A percentile compares a stretch with the other conserved stretches of the same genome.
These are phyloP conservation scores for Standfussiana lucernea DNA, from an alignment of 2,888 invertebrate genomes.

Conservation along the genomic window DNA sequence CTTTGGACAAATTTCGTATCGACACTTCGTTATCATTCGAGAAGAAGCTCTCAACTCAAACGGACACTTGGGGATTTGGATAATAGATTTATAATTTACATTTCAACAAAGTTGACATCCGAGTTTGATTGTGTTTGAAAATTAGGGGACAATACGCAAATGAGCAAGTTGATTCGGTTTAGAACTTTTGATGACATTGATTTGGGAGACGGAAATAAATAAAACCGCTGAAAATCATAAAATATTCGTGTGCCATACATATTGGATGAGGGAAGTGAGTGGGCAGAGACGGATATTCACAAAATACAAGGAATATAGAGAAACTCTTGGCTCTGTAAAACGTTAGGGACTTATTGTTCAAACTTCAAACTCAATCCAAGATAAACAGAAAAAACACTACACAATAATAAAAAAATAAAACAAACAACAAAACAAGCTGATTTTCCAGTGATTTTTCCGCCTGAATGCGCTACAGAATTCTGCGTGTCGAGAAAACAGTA, in stretches of 20 bases:
- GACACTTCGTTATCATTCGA: conserved; percentile 67
- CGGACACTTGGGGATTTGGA: conserved; percentile 65
- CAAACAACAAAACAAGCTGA: conserved; percentile 3
- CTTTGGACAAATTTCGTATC: conserved; percentile 65
- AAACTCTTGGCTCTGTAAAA: background rate
- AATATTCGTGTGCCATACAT: background rate
- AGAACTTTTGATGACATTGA: conserved; percentile 27
- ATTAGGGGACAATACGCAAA: conserved; percentile 51
- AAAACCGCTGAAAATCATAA: background rate
- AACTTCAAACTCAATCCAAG: background rate
- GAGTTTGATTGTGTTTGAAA: conserved; percentile 57
- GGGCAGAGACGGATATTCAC: background rate
- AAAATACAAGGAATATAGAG: background rate
- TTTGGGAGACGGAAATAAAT: background rate
- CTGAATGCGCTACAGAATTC: conserved; percentile 40
- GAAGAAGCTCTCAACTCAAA: conserved; percentile 64
- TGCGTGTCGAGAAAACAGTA: conserved; percentile 53
- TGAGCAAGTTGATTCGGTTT: conserved; percentile 51
- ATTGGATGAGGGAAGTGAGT: background rate
- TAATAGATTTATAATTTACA: conserved; percentile 69
- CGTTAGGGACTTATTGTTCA: background rate
- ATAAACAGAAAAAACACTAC: conserved; percentile 6
- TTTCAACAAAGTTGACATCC: conserved; percentile 64
- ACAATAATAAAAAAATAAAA: conserved; percentile 10
- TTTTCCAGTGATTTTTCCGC: conserved; percentile 29